A percentile compares a stretch with the other conserved stretches of the same genome.
These are phyloP conservation scores for Leptinotarsa haldemani DNA, from an alignment of 2,888 invertebrate genomes.

Conservation along the genomic window DNA sequence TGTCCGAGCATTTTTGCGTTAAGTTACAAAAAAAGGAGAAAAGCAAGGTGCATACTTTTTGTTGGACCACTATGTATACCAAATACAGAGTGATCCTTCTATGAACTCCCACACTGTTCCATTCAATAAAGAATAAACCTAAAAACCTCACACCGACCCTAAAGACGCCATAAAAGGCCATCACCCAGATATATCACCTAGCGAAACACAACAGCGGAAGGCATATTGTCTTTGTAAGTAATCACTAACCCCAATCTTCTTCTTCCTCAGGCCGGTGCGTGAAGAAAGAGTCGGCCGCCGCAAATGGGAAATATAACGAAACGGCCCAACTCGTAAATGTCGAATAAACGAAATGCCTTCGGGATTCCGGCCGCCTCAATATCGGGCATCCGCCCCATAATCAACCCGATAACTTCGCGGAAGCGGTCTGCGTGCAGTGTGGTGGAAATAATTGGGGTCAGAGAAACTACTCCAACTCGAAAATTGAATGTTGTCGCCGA, in stretches of 20 bases:
- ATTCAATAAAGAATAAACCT: not conserved
- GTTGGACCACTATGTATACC: too few species aligned
- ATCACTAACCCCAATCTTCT: not conserved
- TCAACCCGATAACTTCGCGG: conserved; percentile 9
- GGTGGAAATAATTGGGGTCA: not conserved
- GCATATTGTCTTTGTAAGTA: not conserved
- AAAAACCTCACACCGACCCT: not conserved
- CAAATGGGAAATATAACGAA: conserved; percentile 13
- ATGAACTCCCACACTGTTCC: not conserved
- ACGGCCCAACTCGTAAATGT: conserved; percentile 8
- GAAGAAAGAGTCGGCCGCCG: not conserved
- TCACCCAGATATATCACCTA: not conserved
- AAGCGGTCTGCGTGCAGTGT: not conserved
- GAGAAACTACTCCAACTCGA: not conserved
- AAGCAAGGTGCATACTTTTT: too few species aligned
- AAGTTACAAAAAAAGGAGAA: too few species aligned
- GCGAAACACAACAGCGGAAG: not conserved
- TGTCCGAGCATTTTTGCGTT: too few species aligned
- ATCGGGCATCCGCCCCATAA: conserved; percentile 11
- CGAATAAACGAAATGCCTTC: conserved; percentile 6
- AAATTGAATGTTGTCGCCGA: conserved; percentile 1
- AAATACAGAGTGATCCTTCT: not conserved
- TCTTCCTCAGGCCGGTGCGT: not conserved
- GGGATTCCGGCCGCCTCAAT: conserved; percentile 8
- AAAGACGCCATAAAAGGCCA: not conserved